phyloP scores from a whole-genome alignment of 2,797 vertebrate species.

The Eutrigla gurnardus region DNA sequence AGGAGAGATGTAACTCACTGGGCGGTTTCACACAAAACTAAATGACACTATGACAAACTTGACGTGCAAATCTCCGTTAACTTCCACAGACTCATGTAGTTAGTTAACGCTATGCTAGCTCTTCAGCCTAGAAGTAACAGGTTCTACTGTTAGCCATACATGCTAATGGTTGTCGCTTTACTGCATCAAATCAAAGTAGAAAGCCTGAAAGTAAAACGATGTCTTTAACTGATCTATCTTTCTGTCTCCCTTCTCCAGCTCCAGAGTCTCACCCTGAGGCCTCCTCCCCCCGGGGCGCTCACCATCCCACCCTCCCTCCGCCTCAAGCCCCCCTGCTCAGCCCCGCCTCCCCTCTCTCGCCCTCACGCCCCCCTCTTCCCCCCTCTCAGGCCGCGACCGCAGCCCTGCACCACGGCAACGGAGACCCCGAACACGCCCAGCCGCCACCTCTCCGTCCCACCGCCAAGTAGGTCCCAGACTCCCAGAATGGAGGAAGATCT shows the following conservation, averaged over 20 bases:
- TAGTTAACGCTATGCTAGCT: not conserved
- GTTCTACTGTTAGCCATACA: not conserved
- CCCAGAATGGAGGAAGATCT: not conserved
- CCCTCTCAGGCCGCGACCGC: slow-evolving; percentile 77
- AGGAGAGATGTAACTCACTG: too few relatives aligned
- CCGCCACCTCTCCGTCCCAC: slow-evolving; percentile 82
- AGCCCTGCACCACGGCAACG: slow-evolving; percentile 63
- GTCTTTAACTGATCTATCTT: slow-evolving; percentile 20
- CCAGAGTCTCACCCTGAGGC: slow-evolving; percentile 93
- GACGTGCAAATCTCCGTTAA: too few relatives aligned
- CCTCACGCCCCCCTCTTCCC: slow-evolving; percentile 84
- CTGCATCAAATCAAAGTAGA: too few relatives aligned
- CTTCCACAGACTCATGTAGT: not conserved
- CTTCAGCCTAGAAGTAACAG: not conserved
- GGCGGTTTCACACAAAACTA: too few relatives aligned
- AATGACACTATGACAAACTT: too few relatives aligned
- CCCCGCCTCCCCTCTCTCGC: slow-evolving; percentile 86
- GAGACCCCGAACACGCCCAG: slow-evolving; percentile 67
- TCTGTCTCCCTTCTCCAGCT: slow-evolving; percentile 79
- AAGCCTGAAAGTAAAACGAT: not conserved
- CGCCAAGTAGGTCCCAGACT: slow-evolving; percentile 78
- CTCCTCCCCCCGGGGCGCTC: slow-evolving; percentile 90
- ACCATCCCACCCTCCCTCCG: slow-evolving; percentile 91
- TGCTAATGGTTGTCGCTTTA: not conserved
- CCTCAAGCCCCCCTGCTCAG: slow-evolving; percentile 87